phyloP scores from a whole-genome alignment of 2,888 invertebrate species.

The Helicoverpa assulta region DNA sequence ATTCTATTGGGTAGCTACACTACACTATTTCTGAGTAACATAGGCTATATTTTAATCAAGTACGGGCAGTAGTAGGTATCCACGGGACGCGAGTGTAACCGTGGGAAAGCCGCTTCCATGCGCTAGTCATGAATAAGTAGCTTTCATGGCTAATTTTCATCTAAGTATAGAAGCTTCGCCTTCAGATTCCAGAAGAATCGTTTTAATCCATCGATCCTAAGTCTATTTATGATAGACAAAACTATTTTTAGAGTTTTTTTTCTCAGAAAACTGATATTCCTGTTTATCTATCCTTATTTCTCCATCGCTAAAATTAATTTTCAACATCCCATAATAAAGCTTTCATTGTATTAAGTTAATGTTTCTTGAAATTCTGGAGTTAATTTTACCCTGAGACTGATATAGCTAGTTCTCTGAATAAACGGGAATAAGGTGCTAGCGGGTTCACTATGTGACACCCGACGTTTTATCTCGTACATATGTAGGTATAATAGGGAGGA shows the following conservation, averaged over 20 bases:
- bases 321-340: constrained; percentile 31
- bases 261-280: constrained; percentile 6
- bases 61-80: too few relatives aligned
- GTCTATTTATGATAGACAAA: neutral
- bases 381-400: constrained; percentile 34
- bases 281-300: neutral
- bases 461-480: constrained; percentile 1
- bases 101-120: too few relatives aligned
- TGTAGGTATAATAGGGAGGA: neutral
- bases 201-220: too few relatives aligned
- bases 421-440: constrained; percentile 37
- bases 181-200: too few relatives aligned
- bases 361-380: constrained; percentile 26
- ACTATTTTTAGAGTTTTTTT: constrained; percentile 17
- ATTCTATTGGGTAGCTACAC: too few relatives aligned
- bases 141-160: too few relatives aligned
- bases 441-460: constrained; percentile 21
- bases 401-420: constrained; percentile 36
- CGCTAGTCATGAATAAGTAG: too few relatives aligned
- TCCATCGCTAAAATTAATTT: constrained; percentile 1
- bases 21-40: too few relatives aligned
- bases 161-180: too few relatives aligned
- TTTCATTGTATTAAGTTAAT: constrained; percentile 42
- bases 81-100: too few relatives aligned
- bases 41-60: too few relatives aligned